Evolutionary conservation across 2,888 invertebrate genomes (phyloP), one percentile per base, ranked within the genome.

Genomic region (Pseudococcus longispinus): DNA sequence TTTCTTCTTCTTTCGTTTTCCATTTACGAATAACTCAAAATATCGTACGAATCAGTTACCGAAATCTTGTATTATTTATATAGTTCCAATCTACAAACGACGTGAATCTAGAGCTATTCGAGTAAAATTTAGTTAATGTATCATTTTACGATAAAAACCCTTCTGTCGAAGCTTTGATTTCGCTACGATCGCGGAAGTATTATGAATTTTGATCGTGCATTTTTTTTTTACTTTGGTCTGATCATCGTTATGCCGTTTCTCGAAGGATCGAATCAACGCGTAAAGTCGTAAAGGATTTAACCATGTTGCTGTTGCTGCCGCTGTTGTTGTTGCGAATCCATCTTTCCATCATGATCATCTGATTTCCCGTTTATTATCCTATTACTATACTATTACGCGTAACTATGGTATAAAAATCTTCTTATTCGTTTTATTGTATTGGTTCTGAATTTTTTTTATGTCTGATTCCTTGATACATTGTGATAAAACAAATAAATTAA

Each of bases 401-500:
- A 60, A 51, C 8, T 46, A 46, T 13, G 44, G n/a, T 46, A 46
- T 46, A 13, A 13, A 46, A 46, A 46, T 51, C 3, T 18, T 51
- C 26, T 26, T 29, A 29, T 70, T 29, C 70, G 32, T 70, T 80
- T 37, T 80, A 80, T 42, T 80, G 20, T 80, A 80, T 70, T 29
- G 70, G 29, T 70, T 55, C 18, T 60, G 32, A 84, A 37, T 65
- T 32, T 55, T 51, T 46, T 84, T 60, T 20, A 37, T 65, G 55
- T 85, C 70, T 70, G 85, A 85, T 85, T 85, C 85, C 85, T 85
- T 85, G 20, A 44, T 42, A 85, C 29, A 85, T 85, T 85, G 85
- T 85, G 85, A 85, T 86, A 86, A 46, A 55, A 46, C 26, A 80
- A 86, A 51, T 80, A 80, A 86, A 80, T 80, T 86, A 86, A 86